Evolutionary conservation across 2,113 vertebrate species (phyloP), one percentile per base, ranked within the genome.

Genomic region (Burhinus oedicnemus): DNA sequence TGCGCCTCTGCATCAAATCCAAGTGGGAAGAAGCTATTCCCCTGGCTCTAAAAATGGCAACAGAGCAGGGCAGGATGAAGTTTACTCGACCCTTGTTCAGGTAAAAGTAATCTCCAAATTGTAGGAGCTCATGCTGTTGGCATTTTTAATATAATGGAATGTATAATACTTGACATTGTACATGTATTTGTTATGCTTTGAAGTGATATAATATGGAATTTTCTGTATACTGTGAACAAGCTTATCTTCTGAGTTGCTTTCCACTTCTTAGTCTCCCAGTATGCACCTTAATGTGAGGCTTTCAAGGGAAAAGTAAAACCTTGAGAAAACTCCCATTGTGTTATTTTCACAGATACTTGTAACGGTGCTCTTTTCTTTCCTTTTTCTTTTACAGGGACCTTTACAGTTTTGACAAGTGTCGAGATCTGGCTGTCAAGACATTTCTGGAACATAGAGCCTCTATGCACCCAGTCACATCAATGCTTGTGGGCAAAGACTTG

Each of bases 61-160:
- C 99, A 6, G 99, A 99, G 44, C 99, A 99, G 97, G 99, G 99
- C 82, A 98, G 99, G 92, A 99, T 99, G 99, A 99, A 99, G 94
- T 99, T 99, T 93, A 99, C 99, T 8, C 98, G 99, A 6, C 99
- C 99, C 0, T 97, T 99, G 77, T 99, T 99, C 97, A 99, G 98
- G 99, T 99, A 98, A 98, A 96, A 91, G 38, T 83, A 54, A 42
- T 49, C 8, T 87, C 64, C 80, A 81, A 12, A 57, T 12, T 47
- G 19, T 30, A 80, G 69, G 34, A 52, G n/a, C 11, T 78, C 49
- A 7, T 27, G 47, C 11, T 42, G 22, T 76, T 83, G 68, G 16
- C 11, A 16, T 68, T 82, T 84, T 29, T 65, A n/a, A 4, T 71
- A 5, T 38, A 64, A 52, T 27, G 23, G 12, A 68, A 20, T 64